Base-by-base conservation (phyloP, 1,140 invertebrate genomes). In the Diorhabda carinulata region DNA sequence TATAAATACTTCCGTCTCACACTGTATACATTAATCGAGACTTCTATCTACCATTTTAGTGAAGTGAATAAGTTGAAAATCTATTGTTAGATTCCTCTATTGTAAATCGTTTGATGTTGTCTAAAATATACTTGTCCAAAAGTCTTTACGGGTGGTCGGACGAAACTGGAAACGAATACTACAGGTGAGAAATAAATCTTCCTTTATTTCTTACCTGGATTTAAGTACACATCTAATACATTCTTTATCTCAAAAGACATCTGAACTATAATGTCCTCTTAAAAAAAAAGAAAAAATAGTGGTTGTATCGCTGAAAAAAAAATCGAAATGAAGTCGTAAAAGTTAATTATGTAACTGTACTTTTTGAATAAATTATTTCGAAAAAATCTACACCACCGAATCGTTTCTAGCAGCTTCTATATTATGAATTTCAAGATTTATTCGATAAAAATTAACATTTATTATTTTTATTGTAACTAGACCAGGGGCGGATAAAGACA, bases 141-240 rank as follows among this genome's bases (percentile, higher is more conserved):
- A 52, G 25, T 25, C 47, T 6, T 8, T 6, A 52, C n/a, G 47
- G 47, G 47, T 52, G 47, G 47, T n/a, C 47, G 47, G 2, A 52
- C 6, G n/a, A 52, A 52, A 52, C 6, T 8, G n/a, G 6, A 52
- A 6, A 52, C 6, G n/a, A n/a, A 8, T 8, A 52, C 6, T 52
- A 52, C n/a, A 52, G 47, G 47, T 52, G 47, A 52, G 3, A 52
- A 52, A 52, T 52, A 52, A 52, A 52, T 52, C 47, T 52, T 52
- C n/a, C 25, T 52, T 52, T 52, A 52, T 52, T 52, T 52, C 47
- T 52, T 52, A 52, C 47, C 47, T 52, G 47, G 47, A 52, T n/a
- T 52, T 52, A 8, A 52, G 6, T 52, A 52, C 47, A 52, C 47
- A 52, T 52, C n/a, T 52, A 52, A n/a, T 52, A 52, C 47, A 52